phyloP scores from a whole-genome alignment of 2,113 vertebrate genomes.

The Calonectris borealis region DNA sequence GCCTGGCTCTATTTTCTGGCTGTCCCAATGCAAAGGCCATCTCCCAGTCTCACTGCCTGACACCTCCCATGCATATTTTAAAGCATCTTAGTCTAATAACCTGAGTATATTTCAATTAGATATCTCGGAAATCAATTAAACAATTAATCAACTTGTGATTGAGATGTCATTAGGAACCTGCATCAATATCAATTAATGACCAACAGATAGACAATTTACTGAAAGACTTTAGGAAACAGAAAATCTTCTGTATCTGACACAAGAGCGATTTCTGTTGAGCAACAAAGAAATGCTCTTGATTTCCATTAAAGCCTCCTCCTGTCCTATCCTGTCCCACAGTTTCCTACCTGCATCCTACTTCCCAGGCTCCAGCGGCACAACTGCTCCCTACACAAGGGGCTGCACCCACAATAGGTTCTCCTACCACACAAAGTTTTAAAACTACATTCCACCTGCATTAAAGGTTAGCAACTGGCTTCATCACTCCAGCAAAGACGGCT shows the following conservation, averaged over 20 bases:
- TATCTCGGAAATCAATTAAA: background rate
- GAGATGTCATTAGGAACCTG: background rate
- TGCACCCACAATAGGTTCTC: background rate
- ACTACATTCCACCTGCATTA: background rate
- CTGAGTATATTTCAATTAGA: background rate
- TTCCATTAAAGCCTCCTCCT: background rate
- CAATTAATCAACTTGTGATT: background rate
- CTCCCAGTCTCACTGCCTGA: background rate
- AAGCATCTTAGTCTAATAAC: background rate
- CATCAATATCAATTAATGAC: background rate
- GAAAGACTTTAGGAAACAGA: background rate
- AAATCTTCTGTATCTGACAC: background rate
- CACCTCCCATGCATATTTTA: background rate
- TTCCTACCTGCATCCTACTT: background rate
- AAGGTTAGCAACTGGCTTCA: background rate
- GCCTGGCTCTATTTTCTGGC: background rate
- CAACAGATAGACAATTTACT: background rate
- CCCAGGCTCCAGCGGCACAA: background rate
- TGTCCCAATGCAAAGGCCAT: background rate
- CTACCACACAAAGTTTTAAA: background rate
- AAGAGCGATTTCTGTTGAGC: background rate
- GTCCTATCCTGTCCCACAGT: background rate
- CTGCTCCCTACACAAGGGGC: background rate
- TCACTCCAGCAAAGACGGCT: background rate
- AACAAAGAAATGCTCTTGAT: background rate